Conservation (phyloP, 2,113 vertebrate species). For the Chascanopsetta lugubris region DNA sequence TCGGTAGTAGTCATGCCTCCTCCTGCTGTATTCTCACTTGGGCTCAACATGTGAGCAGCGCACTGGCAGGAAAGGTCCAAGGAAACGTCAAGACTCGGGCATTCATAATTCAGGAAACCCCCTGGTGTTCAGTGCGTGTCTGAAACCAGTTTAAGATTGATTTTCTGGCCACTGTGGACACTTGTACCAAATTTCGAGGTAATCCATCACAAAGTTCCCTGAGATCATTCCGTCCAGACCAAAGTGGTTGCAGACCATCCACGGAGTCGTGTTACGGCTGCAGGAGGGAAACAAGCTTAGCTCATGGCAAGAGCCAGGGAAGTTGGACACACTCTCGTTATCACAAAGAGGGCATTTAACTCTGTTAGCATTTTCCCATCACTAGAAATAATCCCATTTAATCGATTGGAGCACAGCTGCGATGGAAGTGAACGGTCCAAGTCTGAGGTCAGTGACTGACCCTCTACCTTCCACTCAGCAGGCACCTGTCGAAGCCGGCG, state of each 20-base stretch:
- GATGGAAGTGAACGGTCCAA: conserved; percentile 33
- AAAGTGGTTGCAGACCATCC: background rate
- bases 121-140: background rate
- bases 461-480: background rate
- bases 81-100: background rate
- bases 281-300: background rate
- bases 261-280: background rate
- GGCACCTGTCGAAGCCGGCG: conserved; percentile 39
- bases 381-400: conserved; percentile 53
- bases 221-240: background rate
- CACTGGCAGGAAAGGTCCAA: background rate
- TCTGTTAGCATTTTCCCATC: conserved; percentile 68
- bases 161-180: background rate
- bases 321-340: conserved; percentile 43
- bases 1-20: no score
- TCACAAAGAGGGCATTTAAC: conserved; percentile 45
- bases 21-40: background rate
- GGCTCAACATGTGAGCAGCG: background rate
- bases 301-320: conserved; percentile 4
- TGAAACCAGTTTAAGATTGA: background rate
- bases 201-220: background rate
- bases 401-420: conserved; percentile 64
- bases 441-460: conserved; percentile 37
- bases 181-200: background rate
- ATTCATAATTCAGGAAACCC: background rate